phyloP scores from a whole-genome alignment of 1,140 invertebrate genomes.

The Panulirus ornatus region DNA sequence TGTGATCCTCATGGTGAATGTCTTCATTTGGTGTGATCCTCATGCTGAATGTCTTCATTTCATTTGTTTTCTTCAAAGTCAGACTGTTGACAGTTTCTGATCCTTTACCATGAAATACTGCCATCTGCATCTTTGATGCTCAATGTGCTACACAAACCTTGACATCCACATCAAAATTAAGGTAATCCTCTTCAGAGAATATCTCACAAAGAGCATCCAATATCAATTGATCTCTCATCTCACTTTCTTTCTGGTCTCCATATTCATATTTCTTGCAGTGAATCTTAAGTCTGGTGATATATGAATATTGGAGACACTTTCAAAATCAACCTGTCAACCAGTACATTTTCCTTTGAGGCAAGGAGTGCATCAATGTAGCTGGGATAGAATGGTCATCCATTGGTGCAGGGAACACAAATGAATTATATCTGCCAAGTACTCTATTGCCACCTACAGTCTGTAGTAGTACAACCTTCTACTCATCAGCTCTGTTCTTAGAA shows the following conservation, averaged over 20 bases:
- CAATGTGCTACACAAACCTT: background rate
- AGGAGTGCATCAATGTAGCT: background rate
- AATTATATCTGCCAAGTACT: background rate
- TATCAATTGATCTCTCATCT: background rate
- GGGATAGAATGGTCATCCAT: background rate
- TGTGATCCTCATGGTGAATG: too few species aligned
- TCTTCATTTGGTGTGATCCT: background rate
- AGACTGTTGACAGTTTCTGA: background rate
- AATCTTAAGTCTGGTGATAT: background rate
- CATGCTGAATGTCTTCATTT: background rate
- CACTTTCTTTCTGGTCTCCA: background rate
- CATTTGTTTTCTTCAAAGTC: background rate
- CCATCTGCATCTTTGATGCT: slow-evolving; percentile 7
- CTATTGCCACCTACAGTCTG: background rate
- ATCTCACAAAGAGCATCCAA: too few species aligned
- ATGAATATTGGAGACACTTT: background rate
- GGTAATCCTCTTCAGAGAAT: background rate
- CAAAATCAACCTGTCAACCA: background rate
- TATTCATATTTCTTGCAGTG: background rate
- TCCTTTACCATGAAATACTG: background rate
- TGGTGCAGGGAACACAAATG: slow-evolving; percentile 4
- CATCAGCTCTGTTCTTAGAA: background rate
- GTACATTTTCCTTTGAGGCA: background rate
- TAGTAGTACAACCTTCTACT: background rate
- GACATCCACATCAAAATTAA: background rate